Percentiles rank a stretch among this genome's conserved stretches.
Conservation (phyloP, 2,888 invertebrate genomes). For the Orchesellides sinensis region DNA sequence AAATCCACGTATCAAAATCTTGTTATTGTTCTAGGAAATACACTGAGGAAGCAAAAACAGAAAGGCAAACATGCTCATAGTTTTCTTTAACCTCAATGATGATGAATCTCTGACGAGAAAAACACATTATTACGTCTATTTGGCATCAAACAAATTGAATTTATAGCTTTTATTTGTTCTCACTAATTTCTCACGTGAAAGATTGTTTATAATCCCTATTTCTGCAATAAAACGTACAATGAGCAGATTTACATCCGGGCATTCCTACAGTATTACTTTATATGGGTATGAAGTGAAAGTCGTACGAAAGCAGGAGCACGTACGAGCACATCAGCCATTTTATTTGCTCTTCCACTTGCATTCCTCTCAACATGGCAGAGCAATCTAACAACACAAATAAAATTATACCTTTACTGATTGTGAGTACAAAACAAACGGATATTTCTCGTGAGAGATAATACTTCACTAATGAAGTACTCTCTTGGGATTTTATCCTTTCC, state of each 20-base stretch:
- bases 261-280: too few relatives aligned
- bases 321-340: conserved; percentile 13
- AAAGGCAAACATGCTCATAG: neutral
- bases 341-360: conserved; percentile 30
- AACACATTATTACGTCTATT: neutral
- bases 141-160: conserved; percentile 23
- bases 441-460: too few relatives aligned
- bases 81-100: neutral
- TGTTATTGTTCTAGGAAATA: too few relatives aligned
- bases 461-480: conserved; percentile 43
- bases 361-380: neutral
- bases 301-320: too few relatives aligned
- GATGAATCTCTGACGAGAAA: neutral
- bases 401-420: too few relatives aligned
- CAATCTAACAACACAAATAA: too few relatives aligned
- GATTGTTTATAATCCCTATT: conserved; percentile 31
- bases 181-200: conserved; percentile 38
- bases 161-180: conserved; percentile 38
- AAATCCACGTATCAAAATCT: too few relatives aligned
- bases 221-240: too few relatives aligned
- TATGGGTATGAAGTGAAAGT: too few relatives aligned
- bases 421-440: too few relatives aligned
- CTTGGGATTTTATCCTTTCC: conserved; percentile 9
- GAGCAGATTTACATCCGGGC: too few relatives aligned
- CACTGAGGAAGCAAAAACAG: too few relatives aligned